Base-by-base conservation (phyloP, 2,797 vertebrate genomes). In the Eurystomus glaucurus region DNA sequence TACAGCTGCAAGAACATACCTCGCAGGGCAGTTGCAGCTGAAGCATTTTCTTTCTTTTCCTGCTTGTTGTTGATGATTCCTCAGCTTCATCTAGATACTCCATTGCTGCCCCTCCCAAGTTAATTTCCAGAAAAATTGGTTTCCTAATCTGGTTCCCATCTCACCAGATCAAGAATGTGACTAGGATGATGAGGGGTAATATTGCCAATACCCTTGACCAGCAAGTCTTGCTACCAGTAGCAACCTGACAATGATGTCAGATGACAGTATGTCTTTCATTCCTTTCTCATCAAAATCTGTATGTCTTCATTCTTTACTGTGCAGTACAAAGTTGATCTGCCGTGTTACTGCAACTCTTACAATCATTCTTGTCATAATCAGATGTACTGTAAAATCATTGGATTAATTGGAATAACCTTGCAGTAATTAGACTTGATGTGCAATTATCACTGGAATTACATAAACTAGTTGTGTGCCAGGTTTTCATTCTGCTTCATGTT, bases 401-500 rank as follows among this genome's bases (percentile, higher is more conserved):
- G 39, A 88, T 85, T 85, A 87, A 72, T 87, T 92, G 79, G 29
- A 62, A 65, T 76, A 93, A 66, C 74, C 26, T 93, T 84, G 31
- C 17, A 48, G 51, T 52, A 85, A 61, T 85, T 80, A 21, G 28
- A 48, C 48, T 93, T 64, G 19, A 18, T 69, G 22, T 78, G 45
- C 15, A 75, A 37, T 78, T 90, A 33, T 43, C 15, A 14, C 55
- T 66, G 68, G 60, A 91, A 88, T 91, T 71, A 46, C 29, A 70
- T 54, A 54, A 86, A 72, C 3, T 9, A 31, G 33, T 69, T 1
- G 0, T n/a, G 14, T 61, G 62, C 29, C 54, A 72, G 48, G 31
- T 92, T 86, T 92, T 46, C 50, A 37, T 89, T 65, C 75, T 85
- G 41, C 22, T 85, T 91, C 7, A 4, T 33, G 1, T 17, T 66